Percentiles rank a stretch among this genome's conserved stretches.
Conservation (phyloP, 2,797 vertebrate genomes). For the Jordanella pulchra region DNA sequence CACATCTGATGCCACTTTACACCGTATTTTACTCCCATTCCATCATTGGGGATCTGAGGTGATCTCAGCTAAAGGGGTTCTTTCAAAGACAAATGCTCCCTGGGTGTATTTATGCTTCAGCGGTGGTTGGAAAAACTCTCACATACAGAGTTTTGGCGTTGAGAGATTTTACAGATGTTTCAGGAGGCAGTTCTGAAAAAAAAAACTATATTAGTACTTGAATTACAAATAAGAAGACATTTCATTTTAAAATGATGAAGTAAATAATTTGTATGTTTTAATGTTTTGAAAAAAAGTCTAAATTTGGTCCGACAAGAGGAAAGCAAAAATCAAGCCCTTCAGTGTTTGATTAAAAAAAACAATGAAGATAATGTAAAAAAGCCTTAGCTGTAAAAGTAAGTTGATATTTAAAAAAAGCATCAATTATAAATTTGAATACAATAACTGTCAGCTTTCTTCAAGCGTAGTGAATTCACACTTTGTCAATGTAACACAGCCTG, state of each 20-base stretch:
- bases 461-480: background rate
- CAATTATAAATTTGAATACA: background rate
- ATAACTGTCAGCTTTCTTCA: background rate
- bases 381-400: background rate
- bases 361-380: background rate
- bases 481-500: background rate
- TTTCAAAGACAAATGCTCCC: slow-evolving; percentile 30
- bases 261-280: background rate
- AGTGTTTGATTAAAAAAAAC: background rate
- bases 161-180: slow-evolving; percentile 85
- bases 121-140: slow-evolving; percentile 86
- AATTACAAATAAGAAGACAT: background rate
- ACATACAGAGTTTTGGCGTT: slow-evolving; percentile 90
- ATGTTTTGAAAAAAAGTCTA: background rate
- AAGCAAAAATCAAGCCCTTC: background rate
- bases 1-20: slow-evolving; percentile 6
- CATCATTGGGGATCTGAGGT: slow-evolving; percentile 2
- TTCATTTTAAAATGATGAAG: background rate
- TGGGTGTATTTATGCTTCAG: slow-evolving; percentile 77
- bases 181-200: slow-evolving; percentile 85
- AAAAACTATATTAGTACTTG: no score
- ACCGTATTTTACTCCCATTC: slow-evolving; percentile 11
- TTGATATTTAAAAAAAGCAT: no score
- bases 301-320: background rate
- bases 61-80: slow-evolving; percentile 4